These are phyloP conservation scores for Cephalopholis sonnerati DNA, from an alignment of 2,113 vertebrate species.

Conservation along the genomic window DNA sequence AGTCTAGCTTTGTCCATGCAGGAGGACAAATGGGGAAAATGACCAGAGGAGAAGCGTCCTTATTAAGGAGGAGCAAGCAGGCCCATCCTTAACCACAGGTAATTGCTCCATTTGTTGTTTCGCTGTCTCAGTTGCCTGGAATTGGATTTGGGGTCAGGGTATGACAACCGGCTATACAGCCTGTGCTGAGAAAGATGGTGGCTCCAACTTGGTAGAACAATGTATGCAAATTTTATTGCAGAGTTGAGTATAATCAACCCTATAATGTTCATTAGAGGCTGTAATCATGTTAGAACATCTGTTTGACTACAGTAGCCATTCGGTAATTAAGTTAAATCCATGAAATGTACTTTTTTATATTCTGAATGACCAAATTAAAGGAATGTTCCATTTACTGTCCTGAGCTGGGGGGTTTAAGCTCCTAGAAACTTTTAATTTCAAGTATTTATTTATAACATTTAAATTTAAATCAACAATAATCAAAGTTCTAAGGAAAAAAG, in stretches of 20 bases:
- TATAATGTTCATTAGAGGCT: background rate
- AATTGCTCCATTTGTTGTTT: background rate
- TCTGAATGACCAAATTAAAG: background rate
- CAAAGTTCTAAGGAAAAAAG: background rate
- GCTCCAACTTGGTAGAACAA: background rate
- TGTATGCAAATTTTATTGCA: slow-evolving; percentile 1
- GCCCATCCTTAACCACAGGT: background rate
- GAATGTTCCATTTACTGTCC: background rate
- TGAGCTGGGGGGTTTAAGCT: no score
- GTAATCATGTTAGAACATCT: background rate
- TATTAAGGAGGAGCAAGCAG: background rate
- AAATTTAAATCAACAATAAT: background rate
- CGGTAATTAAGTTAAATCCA: background rate
- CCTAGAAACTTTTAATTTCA: no score
- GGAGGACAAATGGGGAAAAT: no score
- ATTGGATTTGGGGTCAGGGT: background rate
- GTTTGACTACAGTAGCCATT: background rate
- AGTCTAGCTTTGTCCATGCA: no score
- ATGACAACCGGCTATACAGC: background rate
- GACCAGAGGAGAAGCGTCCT: background rate
- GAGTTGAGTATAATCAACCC: background rate
- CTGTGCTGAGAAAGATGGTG: background rate
- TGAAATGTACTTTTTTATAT: background rate
- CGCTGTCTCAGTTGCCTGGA: background rate
- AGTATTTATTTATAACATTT: background rate